phyloP scores from a whole-genome alignment of 2,888 invertebrate species.

The Anarsia innoxiella region DNA sequence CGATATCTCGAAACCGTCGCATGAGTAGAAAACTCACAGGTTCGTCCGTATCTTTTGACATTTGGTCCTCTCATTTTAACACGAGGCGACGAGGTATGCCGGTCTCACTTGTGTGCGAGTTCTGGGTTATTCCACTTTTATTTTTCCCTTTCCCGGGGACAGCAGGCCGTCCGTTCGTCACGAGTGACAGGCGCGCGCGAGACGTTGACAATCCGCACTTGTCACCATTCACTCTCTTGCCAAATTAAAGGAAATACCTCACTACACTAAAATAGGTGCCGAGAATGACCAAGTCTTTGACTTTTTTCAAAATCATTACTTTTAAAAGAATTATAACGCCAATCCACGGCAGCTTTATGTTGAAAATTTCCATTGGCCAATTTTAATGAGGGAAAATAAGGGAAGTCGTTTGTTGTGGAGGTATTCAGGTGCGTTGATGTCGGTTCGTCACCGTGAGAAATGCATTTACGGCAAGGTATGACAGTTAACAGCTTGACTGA shows the following conservation, averaged over 20 bases:
- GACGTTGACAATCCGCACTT: conserved; percentile 38
- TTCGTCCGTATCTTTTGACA: conserved; percentile 32
- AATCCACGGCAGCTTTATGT: conserved; percentile 32
- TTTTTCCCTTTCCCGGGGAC: conserved; percentile 36
- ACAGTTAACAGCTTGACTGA: conserved; percentile 38
- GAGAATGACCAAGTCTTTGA: conserved; percentile 33
- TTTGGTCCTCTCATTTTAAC: conserved; percentile 29
- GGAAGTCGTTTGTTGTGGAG: conserved; percentile 36
- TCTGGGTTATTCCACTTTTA: conserved; percentile 37
- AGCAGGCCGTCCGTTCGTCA: conserved; percentile 47
- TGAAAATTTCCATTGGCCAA: conserved; percentile 33
- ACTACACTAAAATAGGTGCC: conserved; percentile 42
- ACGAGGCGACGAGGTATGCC: conserved; percentile 15
- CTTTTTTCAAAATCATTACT: conserved; percentile 30
- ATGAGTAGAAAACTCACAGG: conserved; percentile 32
- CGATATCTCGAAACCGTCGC: conserved; percentile 38
- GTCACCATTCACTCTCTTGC: conserved; percentile 46
- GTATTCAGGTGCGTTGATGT: conserved; percentile 39
- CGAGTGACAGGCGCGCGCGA: conserved; percentile 44
- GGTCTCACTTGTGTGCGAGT: conserved; percentile 32
- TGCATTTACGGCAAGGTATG: conserved; percentile 33
- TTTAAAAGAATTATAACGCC: conserved; percentile 39
- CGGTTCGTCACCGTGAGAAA: conserved; percentile 34
- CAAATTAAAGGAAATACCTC: conserved; percentile 54
- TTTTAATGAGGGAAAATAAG: conserved; percentile 46